Evolutionary conservation across 1,140 invertebrate species (phyloP).

Genomic region (Trichomalopsis sarcophagae): DNA sequence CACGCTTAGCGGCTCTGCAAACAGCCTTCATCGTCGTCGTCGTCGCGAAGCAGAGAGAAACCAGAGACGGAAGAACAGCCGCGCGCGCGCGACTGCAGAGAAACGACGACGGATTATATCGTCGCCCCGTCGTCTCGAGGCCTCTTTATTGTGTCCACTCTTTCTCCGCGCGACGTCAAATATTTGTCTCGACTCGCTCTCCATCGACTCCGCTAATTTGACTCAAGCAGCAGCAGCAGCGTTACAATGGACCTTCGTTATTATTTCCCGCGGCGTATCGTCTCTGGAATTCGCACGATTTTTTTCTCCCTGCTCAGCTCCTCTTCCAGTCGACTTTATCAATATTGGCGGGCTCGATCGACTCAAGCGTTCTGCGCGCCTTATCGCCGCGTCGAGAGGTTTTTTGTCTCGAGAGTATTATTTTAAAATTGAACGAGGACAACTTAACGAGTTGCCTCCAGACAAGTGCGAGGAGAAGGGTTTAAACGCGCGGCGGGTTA

Average conservation of each 20-base stretch:
- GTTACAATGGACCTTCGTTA: conserved; percentile 27
- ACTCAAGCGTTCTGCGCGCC: neutral
- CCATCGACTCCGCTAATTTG: conserved; percentile 33
- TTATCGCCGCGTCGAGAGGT: neutral
- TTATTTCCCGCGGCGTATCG: conserved; percentile 12
- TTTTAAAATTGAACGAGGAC: conserved; percentile 6
- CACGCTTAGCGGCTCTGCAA: neutral
- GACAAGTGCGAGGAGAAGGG: neutral
- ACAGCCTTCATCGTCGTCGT: neutral
- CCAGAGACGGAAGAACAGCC: neutral
- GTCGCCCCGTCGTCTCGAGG: neutral
- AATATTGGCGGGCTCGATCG: conserved; percentile 20
- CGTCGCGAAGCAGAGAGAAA: neutral
- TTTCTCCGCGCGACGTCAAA: conserved; percentile 18
- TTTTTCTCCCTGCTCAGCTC: neutral
- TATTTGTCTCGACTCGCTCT: conserved; percentile 16
- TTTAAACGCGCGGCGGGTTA: neutral
- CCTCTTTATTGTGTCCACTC: neutral
- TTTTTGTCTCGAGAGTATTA: conserved; percentile 8
- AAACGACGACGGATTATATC: conserved; percentile 17
- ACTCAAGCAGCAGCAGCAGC: conserved; percentile 12
- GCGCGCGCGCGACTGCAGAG: neutral
- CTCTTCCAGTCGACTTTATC: neutral
- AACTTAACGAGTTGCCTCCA: neutral
- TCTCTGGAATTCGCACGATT: neutral